Conservation (phyloP, 1,140 invertebrate species). For the Heterodera schachtii region DNA sequence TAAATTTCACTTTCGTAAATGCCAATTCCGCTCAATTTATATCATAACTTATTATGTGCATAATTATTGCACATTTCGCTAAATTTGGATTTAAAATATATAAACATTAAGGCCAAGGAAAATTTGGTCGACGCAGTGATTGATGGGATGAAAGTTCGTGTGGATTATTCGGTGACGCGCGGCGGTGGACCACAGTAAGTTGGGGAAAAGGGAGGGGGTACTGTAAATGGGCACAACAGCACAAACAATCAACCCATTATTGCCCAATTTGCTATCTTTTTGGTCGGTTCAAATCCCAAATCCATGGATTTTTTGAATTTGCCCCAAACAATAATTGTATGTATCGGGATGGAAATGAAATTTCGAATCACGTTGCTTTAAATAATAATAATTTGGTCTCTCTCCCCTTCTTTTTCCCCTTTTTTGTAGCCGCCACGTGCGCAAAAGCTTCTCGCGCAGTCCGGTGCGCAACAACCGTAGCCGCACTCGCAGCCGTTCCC, state of each 20-base stretch:
- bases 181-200: conserved; percentile 37
- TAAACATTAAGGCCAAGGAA: conserved; percentile 77
- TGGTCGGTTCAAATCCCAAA: no score
- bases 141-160: conserved; percentile 86
- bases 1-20: no score
- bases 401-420: neutral
- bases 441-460: conserved; percentile 21
- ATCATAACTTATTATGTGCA: no score
- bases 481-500: conserved; percentile 33
- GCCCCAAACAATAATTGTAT: no score
- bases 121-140: conserved; percentile 89
- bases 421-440: conserved; percentile 28
- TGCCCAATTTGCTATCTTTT: no score
- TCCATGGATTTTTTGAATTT: no score
- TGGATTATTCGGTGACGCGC: conserved; percentile 90
- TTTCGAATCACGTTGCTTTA: neutral
- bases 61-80: no score
- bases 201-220: no score
- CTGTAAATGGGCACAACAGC: no score
- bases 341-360: no score
- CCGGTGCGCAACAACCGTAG: conserved; percentile 15
- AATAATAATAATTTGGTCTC: conserved; percentile 1
- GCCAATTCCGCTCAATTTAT: no score
- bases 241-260: no score
- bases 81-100: neutral